Percentiles rank a stretch among this genome's conserved stretches.
Conservation (phyloP, 2,797 vertebrate species). For the Gobionotothen gibberifrons region DNA sequence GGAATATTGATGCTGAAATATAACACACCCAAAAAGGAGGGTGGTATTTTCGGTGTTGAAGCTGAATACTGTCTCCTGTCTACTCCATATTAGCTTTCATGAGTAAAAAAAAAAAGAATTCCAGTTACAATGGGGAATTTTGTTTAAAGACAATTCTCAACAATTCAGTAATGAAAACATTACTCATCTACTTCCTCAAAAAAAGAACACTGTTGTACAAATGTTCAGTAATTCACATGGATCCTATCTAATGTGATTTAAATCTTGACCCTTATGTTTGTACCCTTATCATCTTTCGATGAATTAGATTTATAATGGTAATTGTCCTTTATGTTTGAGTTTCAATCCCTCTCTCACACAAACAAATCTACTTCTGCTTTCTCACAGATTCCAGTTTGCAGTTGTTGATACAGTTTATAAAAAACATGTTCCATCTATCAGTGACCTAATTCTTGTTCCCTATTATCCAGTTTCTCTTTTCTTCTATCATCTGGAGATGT, state of each 20-base stretch:
- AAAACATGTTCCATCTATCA: slow-evolving; percentile 38
- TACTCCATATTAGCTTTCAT: not conserved
- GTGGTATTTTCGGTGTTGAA: no score
- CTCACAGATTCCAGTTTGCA: slow-evolving; percentile 8
- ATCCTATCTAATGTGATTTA: not conserved
- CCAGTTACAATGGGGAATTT: not conserved
- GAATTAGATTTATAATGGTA: not conserved
- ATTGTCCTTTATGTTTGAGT: not conserved
- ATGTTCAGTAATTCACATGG: not conserved
- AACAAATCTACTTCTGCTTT: slow-evolving; percentile 5
- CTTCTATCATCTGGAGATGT: slow-evolving; percentile 14
- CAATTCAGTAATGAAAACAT: not conserved
- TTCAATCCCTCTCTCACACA: not conserved
- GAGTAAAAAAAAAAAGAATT: not conserved
- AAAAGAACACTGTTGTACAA: not conserved
- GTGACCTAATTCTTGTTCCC: slow-evolving; percentile 19
- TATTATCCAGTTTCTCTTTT: not conserved
- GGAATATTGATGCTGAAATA: no score
- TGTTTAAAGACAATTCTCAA: no score
- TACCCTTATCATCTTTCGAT: not conserved
- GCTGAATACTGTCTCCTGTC: no score
- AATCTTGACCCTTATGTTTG: not conserved
- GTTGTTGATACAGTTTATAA: slow-evolving; percentile 55
- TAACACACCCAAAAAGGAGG: no score
- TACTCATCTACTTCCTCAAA: not conserved